These are phyloP conservation scores for Odontamblyopus rebecca DNA, from an alignment of 2,797 vertebrate species.

Conservation along the genomic window DNA sequence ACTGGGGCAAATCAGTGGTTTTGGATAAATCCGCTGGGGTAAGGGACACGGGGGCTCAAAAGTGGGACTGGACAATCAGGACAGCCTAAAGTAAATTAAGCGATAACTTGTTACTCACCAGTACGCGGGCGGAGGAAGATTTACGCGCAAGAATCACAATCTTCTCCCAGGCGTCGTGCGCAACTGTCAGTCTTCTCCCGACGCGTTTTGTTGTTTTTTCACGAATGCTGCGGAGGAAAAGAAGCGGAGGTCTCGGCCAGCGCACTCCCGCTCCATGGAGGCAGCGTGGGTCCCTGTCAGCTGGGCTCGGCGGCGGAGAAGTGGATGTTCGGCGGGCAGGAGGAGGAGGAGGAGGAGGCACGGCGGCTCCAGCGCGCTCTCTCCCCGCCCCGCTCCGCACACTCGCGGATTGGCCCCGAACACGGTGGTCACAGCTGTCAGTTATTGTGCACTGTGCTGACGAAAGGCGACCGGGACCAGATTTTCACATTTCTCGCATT, in stretches of 20 bases:
- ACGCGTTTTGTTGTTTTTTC: not conserved
- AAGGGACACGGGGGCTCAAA: too few species aligned
- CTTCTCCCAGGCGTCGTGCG: not conserved
- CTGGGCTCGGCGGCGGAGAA: conserved; percentile 14
- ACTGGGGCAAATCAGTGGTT: too few species aligned
- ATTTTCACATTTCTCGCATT: too few species aligned
- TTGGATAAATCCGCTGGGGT: too few species aligned
- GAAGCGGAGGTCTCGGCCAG: not conserved
- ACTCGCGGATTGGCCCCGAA: conserved; percentile 8
- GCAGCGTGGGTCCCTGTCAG: conserved; percentile 27
- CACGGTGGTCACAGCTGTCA: not conserved
- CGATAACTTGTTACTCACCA: conserved; percentile 9
- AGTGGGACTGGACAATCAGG: too few species aligned
- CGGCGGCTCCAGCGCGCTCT: conserved; percentile 17
- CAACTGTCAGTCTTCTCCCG: not conserved
- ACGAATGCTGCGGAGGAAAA: conserved; percentile 23
- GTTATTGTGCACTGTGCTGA: too few species aligned
- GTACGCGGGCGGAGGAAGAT: conserved; percentile 4
- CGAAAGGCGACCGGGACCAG: too few species aligned
- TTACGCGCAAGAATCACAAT: not conserved
- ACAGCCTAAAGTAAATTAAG: too few species aligned
- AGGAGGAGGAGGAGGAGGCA: not conserved
- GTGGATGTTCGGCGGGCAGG: conserved; percentile 3
- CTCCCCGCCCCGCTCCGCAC: conserved; percentile 40
- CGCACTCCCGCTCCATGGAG: conserved; percentile 43